A percentile compares a stretch with the other conserved stretches of the same genome.
Evolutionary conservation across 1,140 invertebrate genomes (phyloP).

Genomic region (Helicoverpa armigera): DNA sequence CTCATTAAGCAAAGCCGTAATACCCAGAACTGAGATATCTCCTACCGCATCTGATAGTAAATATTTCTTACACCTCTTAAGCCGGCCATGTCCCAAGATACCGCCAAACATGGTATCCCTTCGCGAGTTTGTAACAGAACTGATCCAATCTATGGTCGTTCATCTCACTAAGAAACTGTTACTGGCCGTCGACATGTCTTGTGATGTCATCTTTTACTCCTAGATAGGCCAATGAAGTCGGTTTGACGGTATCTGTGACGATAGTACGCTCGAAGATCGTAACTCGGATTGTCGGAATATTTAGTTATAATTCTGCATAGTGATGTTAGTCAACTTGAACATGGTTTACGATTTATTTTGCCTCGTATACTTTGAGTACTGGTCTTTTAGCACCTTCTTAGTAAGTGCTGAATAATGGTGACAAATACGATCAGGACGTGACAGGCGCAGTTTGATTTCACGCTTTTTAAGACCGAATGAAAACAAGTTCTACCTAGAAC

Average conservation of each 20-base stretch:
- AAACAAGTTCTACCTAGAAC: background rate
- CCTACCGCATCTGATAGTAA: background rate
- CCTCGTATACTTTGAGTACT: background rate
- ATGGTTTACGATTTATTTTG: background rate
- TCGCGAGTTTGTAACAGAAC: conserved; percentile 18
- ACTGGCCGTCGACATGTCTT: conserved; percentile 5
- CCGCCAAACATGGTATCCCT: conserved; percentile 11
- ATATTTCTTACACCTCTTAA: conserved; percentile 24
- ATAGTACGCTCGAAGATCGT: background rate
- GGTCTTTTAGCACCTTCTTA: background rate
- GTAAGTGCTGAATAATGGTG: background rate
- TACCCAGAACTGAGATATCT: background rate
- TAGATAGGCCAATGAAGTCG: background rate
- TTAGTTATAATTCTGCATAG: background rate
- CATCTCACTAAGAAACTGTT: conserved; percentile 44
- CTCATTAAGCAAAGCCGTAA: background rate
- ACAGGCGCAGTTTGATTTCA: conserved; percentile 24
- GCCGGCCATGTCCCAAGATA: conserved; percentile 11
- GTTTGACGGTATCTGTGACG: background rate
- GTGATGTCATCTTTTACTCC: conserved; percentile 21
- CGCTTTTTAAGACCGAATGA: conserved; percentile 2
- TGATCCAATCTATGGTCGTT: conserved; percentile 33
- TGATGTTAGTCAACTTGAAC: background rate
- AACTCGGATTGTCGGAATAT: background rate
- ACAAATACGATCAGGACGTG: conserved; percentile 8